Base-by-base conservation (phyloP, 1,140 invertebrate genomes). In the Papilio glaucus region DNA sequence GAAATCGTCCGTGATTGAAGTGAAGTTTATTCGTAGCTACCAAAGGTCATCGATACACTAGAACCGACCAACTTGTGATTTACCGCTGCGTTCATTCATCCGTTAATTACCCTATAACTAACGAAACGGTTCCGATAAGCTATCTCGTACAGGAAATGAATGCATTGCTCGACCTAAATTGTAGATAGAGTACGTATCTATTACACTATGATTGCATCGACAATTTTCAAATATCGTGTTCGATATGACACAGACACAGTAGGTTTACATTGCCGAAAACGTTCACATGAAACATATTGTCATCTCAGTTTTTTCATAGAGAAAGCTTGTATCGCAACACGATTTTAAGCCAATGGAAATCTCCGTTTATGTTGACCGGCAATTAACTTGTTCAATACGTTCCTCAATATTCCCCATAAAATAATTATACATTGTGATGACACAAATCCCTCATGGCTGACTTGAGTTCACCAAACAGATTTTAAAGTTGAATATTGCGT, bases 121-220 rank as follows among this genome's bases (percentile, higher is more conserved):
- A 62, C 33, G n/a, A 62, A 62, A 38, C 12, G 61, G 61, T 37
- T n/a, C 13, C 61, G 76, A 83, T 77, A 80, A 72, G 60, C 18
- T 75, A 78, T 81, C 65, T 63, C 72, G 18, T 72, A 65, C 77
- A 69, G 65, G 75, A 77, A 81, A 84, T 78, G 73, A 77, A 81
- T 81, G 62, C 76, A 78, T 69, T 21, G 61, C 61, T 71, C 81
- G 80, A 73, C 81, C 79, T 72, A 71, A 75, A 79, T 80, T 76
- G 42, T 33, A 62, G 29, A 71, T 41, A 68, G 42, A 21, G 18
- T 5, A 3, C 6, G 2, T 3, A 33, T 33, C 29, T 3, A 6
- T 7, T 21, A 15, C 45, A 21, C 15, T 49, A 7, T 21, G 18
- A 73, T 68, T 65, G 41, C 42, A 73, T 65, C 74, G 39, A 41